A percentile compares a stretch with the other conserved stretches of the same genome.
These are phyloP conservation scores for Caenorhabditis remanei DNA, from an alignment of 1,140 invertebrate genomes.

Conservation along the genomic window DNA sequence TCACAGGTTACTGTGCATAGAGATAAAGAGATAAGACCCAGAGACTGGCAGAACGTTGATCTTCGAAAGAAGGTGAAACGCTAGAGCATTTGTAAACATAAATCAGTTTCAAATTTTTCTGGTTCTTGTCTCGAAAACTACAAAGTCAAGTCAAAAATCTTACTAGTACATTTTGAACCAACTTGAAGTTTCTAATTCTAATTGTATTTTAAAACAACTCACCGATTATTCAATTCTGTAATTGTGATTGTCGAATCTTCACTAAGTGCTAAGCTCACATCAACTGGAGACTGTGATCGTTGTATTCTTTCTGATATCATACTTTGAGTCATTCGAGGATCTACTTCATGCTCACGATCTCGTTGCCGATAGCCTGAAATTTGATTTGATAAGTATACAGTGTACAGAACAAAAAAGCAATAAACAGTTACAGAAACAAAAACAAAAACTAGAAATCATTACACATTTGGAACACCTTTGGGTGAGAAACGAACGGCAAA, in stretches of 20 bases:
- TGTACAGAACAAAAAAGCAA: neutral
- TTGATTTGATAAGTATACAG: neutral
- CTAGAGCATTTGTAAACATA: too few relatives aligned
- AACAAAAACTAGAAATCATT: conserved; percentile 21
- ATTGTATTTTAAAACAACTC: too few relatives aligned
- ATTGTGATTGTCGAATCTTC: conserved; percentile 37
- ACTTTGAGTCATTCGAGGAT: conserved; percentile 50
- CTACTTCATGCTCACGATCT: conserved; percentile 48
- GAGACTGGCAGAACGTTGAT: too few relatives aligned
- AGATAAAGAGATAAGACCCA: too few relatives aligned
- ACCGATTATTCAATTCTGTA: conserved; percentile 15
- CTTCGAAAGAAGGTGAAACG: too few relatives aligned
- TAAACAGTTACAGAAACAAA: neutral
- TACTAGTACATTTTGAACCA: too few relatives aligned
- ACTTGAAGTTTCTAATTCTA: too few relatives aligned
- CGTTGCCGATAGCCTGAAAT: conserved; percentile 48
- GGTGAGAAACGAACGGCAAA: neutral
- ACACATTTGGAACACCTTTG: conserved; percentile 18
- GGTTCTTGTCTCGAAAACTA: too few relatives aligned
- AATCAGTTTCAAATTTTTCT: too few relatives aligned
- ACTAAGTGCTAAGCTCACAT: conserved; percentile 24
- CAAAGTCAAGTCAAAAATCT: too few relatives aligned
- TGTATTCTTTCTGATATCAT: conserved; percentile 51
- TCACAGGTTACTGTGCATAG: too few relatives aligned
- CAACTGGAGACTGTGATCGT: conserved; percentile 30